Evolutionary conservation across 2,888 invertebrate genomes (phyloP).

Genomic region (Volucella bombylans): DNA sequence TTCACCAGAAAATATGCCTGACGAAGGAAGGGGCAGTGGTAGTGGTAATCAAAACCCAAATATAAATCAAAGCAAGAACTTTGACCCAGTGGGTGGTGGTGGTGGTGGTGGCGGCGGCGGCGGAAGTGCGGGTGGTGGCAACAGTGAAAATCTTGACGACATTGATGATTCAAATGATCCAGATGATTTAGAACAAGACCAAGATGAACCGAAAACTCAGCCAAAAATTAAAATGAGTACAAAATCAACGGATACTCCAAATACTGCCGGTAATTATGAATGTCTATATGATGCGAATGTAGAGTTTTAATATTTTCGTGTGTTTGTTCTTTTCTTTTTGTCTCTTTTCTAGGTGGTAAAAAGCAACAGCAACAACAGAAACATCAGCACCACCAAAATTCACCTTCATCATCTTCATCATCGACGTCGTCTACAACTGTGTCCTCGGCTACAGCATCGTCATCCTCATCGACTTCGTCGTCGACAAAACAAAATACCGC

Average conservation of each 20-base stretch:
- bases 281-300: background rate
- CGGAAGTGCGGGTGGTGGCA: constrained; percentile 42
- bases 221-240: constrained; percentile 77
- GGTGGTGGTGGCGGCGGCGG: constrained; percentile 4
- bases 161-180: constrained; percentile 55
- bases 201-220: constrained; percentile 76
- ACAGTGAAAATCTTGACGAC: constrained; percentile 54
- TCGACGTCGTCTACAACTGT: constrained; percentile 67
- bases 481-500: constrained; percentile 74
- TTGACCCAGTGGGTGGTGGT: constrained; percentile 50
- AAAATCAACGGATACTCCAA: constrained; percentile 74
- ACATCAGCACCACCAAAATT: constrained; percentile 62
- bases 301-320: background rate
- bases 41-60: constrained; percentile 76
- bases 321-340: background rate
- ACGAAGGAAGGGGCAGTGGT: constrained; percentile 55
- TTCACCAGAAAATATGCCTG: constrained; percentile 68
- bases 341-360: constrained; percentile 36
- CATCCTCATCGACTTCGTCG: constrained; percentile 74
- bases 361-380: constrained; percentile 60
- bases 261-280: constrained; percentile 45
- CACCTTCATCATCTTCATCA: constrained; percentile 46
- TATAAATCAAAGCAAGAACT: constrained; percentile 78
- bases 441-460: constrained; percentile 58
- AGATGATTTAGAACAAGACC: constrained; percentile 54